Evolutionary conservation across 2,113 vertebrate genomes (phyloP).

Genomic region (Oryzias javanicus): DNA sequence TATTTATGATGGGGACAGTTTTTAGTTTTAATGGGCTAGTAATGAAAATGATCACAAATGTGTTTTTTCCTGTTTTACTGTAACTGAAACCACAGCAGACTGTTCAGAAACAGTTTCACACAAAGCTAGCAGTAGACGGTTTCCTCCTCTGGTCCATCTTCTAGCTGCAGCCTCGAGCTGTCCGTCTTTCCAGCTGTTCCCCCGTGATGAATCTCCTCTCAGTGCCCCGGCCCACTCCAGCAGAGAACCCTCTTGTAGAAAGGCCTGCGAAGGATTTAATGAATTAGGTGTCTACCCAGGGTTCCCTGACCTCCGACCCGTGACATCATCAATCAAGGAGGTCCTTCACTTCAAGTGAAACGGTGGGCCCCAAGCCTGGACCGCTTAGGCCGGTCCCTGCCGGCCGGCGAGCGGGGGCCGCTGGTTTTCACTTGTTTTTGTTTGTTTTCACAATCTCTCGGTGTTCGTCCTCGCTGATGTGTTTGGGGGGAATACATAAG

Average conservation of each 20-base stretch:
- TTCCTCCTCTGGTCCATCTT: constrained; percentile 8
- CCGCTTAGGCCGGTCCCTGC: constrained; percentile 71
- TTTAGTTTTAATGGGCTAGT: no score
- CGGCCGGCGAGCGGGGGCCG: constrained; percentile 57
- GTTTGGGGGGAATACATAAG: constrained; percentile 72
- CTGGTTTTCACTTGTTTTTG: constrained; percentile 79
- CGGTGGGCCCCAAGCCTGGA: constrained; percentile 72
- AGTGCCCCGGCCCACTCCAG: constrained; percentile 75
- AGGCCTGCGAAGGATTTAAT: constrained; percentile 90
- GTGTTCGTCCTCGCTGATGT: constrained; percentile 66
- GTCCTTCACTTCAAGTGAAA: constrained; percentile 82
- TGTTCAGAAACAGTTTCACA: neutral
- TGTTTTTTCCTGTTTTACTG: no score
- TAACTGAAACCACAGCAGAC: neutral
- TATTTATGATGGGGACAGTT: no score
- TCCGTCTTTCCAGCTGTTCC: constrained; percentile 63
- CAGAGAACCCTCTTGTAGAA: constrained; percentile 81
- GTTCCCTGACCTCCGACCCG: constrained; percentile 85
- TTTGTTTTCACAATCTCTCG: constrained; percentile 76
- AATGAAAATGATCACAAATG: no score
- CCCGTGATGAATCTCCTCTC: constrained; percentile 85
- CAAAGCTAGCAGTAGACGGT: neutral
- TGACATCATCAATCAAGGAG: constrained; percentile 92
- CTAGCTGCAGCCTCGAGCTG: constrained; percentile 37
- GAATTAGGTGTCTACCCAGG: constrained; percentile 94